Conservation (phyloP, 2,888 invertebrate genomes). For the Xylocampa areola region DNA sequence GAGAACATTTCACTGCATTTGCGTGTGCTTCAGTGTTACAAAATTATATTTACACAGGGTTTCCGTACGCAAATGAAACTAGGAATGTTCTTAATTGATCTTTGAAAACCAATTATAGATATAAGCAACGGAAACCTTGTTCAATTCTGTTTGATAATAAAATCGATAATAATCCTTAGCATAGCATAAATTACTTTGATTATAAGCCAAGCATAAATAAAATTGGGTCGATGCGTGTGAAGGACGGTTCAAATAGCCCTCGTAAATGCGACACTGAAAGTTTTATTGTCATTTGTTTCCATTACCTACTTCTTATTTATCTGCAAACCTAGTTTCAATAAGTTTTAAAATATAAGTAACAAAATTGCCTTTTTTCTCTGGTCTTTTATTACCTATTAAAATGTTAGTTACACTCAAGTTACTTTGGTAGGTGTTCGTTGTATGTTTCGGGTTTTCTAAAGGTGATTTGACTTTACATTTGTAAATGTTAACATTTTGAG, state of each 20-base stretch:
- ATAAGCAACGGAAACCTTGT: not conserved
- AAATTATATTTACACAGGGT: conserved; percentile 22
- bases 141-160: conserved; percentile 21
- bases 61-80: conserved; percentile 1
- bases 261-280: conserved; percentile 54
- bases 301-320: conserved; percentile 26
- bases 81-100: not conserved
- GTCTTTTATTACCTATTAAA: no score
- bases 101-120: conserved; percentile 6
- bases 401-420: no score
- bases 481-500: no score
- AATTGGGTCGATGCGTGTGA: conserved; percentile 53
- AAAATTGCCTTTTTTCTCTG: no score
- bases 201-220: conserved; percentile 46
- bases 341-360: conserved; percentile 38
- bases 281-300: conserved; percentile 49
- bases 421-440: no score
- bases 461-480: no score
- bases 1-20: conserved; percentile 19
- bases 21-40: conserved; percentile 21
- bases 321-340: conserved; percentile 26
- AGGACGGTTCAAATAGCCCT: conserved; percentile 51
- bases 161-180: conserved; percentile 11
- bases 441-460: no score
- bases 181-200: conserved; percentile 43